These are phyloP conservation scores for Parnassius glacialis DNA, from an alignment of 2,888 invertebrate species.

Conservation along the genomic window DNA sequence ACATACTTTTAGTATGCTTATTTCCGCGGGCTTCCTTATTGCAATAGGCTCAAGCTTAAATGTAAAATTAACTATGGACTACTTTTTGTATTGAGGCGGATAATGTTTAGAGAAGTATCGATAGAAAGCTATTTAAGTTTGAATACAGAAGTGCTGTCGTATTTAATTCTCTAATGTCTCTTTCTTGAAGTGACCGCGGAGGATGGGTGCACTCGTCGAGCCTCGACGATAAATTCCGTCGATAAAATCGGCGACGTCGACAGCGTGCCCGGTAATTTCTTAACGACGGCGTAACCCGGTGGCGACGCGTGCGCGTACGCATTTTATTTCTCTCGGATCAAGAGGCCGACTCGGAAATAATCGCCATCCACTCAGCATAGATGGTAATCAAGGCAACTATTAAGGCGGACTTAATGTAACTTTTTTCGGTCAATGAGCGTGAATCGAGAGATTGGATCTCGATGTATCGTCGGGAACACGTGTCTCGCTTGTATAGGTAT, in stretches of 20 bases:
- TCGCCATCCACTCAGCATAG: constrained; percentile 78
- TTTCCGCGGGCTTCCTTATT: neutral
- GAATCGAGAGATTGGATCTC: constrained; percentile 56
- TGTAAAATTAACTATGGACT: too few species aligned
- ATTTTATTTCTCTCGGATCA: constrained; percentile 74
- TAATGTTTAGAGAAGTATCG: neutral
- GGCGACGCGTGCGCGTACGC: constrained; percentile 77
- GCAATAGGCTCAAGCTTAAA: neutral
- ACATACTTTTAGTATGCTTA: too few species aligned
- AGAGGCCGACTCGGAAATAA: constrained; percentile 74
- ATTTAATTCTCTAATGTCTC: constrained; percentile 37
- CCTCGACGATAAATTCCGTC: constrained; percentile 79
- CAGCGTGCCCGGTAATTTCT: constrained; percentile 75
- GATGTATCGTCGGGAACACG: constrained; percentile 40
- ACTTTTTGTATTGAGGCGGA: neutral
- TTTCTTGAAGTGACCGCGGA: constrained; percentile 37
- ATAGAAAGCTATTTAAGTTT: neutral
- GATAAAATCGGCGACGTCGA: constrained; percentile 78
- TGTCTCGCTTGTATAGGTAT: constrained; percentile 33
- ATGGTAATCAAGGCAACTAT: constrained; percentile 78
- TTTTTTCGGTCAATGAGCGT: constrained; percentile 59
- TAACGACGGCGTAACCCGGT: constrained; percentile 80
- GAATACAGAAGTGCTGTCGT: neutral
- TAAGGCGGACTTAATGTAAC: constrained; percentile 73
- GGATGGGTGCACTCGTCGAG: constrained; percentile 59